These are phyloP conservation scores for Ceriagrion tenellum DNA, from an alignment of 2,888 invertebrate genomes.

Conservation along the genomic window DNA sequence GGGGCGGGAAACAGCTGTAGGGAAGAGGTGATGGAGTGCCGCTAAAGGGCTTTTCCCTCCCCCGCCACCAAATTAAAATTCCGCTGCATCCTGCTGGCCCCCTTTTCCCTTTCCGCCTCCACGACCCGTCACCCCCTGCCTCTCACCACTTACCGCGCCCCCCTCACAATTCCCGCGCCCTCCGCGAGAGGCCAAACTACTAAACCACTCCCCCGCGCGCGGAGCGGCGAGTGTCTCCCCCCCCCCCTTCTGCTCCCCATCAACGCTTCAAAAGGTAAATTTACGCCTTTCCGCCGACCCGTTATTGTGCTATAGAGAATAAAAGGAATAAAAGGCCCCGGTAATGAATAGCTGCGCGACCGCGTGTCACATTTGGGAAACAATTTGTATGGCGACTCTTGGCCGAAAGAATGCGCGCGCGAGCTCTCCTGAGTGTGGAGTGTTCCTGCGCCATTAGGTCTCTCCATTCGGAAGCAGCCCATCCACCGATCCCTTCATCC, in stretches of 20 bases:
- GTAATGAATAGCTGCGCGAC: constrained; percentile 56
- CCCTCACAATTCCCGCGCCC: background rate
- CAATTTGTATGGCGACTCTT: constrained; percentile 60
- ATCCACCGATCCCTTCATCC: background rate
- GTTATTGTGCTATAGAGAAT: constrained; percentile 63
- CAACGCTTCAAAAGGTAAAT: constrained; percentile 56
- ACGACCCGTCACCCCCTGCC: background rate
- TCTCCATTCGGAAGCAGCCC: background rate
- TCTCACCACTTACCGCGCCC: background rate
- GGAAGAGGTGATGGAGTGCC: constrained; percentile 55
- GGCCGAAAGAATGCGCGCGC: constrained; percentile 46
- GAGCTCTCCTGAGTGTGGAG: no score
- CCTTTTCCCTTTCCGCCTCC: background rate
- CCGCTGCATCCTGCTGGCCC: background rate
- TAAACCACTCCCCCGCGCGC: constrained; percentile 36
- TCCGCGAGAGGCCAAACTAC: background rate
- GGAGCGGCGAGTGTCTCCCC: no score
- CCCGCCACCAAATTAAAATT: constrained; percentile 56
- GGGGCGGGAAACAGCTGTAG: constrained; percentile 50
- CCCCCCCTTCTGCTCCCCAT: background rate
- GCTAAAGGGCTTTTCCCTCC: constrained; percentile 25
- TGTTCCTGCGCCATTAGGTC: constrained; percentile 53
- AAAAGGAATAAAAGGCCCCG: constrained; percentile 55
- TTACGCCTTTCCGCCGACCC: constrained; percentile 45
- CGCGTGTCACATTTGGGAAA: constrained; percentile 65